phyloP scores from a whole-genome alignment of 2,888 invertebrate species.

The Philonicus albiceps region DNA sequence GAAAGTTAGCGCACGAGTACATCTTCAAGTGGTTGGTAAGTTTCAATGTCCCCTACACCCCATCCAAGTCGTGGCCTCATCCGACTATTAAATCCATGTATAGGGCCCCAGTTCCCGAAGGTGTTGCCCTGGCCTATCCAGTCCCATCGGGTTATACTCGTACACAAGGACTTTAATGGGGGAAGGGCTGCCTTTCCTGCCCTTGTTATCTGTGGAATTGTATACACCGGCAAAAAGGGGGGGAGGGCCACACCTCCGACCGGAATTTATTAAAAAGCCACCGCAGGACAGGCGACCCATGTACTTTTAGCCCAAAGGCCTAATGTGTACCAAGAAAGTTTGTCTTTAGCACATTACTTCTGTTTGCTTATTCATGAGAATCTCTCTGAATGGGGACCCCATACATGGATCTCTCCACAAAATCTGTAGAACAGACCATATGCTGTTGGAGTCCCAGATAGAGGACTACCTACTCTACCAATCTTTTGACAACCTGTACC shows the following conservation, averaged over 20 bases:
- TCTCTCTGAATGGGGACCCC: slow-evolving; percentile 3
- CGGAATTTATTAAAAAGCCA: slow-evolving; percentile 30
- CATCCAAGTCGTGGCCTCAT: too few species aligned
- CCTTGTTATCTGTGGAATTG: background rate
- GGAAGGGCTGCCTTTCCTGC: background rate
- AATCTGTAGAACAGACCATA: background rate
- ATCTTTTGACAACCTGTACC: background rate
- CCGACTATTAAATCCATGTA: slow-evolving; percentile 14
- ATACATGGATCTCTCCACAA: background rate
- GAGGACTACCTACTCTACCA: background rate
- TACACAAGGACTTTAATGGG: background rate
- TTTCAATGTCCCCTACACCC: slow-evolving; percentile 52
- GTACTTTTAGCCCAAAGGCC: background rate
- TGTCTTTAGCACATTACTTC: slow-evolving; percentile 38
- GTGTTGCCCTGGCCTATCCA: background rate
- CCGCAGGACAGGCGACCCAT: background rate
- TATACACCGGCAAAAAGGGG: background rate
- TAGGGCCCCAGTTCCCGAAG: background rate
- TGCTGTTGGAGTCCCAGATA: background rate
- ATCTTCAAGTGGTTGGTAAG: slow-evolving; percentile 91
- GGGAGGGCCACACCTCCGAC: background rate
- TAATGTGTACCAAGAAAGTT: slow-evolving; percentile 36
- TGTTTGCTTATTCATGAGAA: slow-evolving; percentile 39
- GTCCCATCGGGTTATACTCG: background rate
- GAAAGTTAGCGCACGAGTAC: slow-evolving; percentile 92